These are phyloP conservation scores for Holotrichia oblita DNA, from an alignment of 1,140 invertebrate species.

Conservation along the genomic window DNA sequence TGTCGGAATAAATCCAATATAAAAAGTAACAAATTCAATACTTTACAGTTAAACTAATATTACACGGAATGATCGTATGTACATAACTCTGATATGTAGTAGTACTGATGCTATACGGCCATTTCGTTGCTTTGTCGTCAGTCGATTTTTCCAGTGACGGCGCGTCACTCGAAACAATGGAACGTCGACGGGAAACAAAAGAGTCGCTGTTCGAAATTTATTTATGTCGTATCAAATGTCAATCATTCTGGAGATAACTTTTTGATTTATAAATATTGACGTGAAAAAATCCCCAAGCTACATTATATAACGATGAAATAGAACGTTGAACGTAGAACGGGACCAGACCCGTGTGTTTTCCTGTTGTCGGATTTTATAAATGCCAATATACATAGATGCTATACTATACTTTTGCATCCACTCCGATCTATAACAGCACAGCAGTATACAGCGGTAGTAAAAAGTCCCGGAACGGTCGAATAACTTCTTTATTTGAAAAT, in stretches of 20 bases:
- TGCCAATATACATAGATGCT: too few relatives aligned
- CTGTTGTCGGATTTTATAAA: not conserved
- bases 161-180: conserved; percentile 41
- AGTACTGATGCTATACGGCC: too few relatives aligned
- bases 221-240: conserved; percentile 42
- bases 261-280: conserved; percentile 42
- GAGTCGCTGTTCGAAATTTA: conserved; percentile 41
- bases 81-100: too few relatives aligned
- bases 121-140: not conserved
- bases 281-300: not conserved
- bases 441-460: too few relatives aligned
- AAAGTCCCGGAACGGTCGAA: too few relatives aligned
- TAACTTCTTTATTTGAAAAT: too few relatives aligned
- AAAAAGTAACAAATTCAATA: too few relatives aligned
- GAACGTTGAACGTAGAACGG: too few relatives aligned
- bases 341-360: not conserved
- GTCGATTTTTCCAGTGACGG: conserved; percentile 10
- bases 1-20: too few relatives aligned
- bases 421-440: too few relatives aligned
- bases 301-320: not conserved
- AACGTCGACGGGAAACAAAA: conserved; percentile 42
- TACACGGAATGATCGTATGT: too few relatives aligned
- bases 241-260: conserved; percentile 43
- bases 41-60: too few relatives aligned
- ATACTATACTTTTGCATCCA: not conserved